Evolutionary conservation across 2,797 vertebrate genomes (phyloP).

Genomic region (Momotus momota): DNA sequence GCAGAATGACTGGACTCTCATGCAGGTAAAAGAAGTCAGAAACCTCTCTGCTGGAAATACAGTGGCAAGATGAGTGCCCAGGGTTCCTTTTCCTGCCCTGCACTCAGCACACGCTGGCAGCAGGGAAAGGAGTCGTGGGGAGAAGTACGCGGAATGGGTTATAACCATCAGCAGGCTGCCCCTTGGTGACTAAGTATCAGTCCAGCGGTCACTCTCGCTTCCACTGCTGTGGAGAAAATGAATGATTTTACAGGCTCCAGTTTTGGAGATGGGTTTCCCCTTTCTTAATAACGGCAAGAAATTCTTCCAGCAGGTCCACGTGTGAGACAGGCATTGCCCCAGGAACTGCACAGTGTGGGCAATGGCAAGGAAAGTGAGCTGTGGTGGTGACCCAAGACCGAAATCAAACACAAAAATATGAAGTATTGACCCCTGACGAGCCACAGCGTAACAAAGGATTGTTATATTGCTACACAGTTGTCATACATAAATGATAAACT

Average conservation of each 20-base stretch:
- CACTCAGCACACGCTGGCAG: accelerated
- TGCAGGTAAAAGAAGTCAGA: neutral
- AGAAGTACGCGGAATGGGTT: accelerated
- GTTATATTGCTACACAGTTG: accelerated
- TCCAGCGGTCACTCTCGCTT: accelerated
- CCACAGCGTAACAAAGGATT: neutral
- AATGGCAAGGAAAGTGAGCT: accelerated
- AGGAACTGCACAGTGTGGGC: accelerated
- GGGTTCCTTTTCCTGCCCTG: neutral
- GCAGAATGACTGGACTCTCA: neutral
- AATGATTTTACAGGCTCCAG: accelerated
- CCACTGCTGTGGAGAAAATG: accelerated
- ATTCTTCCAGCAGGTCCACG: too few species aligned
- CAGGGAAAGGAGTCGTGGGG: neutral
- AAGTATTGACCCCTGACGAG: neutral
- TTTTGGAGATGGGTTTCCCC: neutral
- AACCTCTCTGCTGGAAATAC: neutral
- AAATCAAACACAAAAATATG: neutral
- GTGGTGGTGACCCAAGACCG: neutral
- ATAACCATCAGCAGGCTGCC: accelerated
- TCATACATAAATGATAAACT: accelerated
- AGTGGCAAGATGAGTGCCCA: accelerated
- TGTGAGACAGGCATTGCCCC: accelerated
- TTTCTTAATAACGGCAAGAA: accelerated
- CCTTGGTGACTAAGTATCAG: neutral